Percentiles rank a stretch among this genome's conserved stretches.
These are phyloP conservation scores for Henicopernis longicauda DNA, from an alignment of 2,113 vertebrate species.

Conservation along the genomic window DNA sequence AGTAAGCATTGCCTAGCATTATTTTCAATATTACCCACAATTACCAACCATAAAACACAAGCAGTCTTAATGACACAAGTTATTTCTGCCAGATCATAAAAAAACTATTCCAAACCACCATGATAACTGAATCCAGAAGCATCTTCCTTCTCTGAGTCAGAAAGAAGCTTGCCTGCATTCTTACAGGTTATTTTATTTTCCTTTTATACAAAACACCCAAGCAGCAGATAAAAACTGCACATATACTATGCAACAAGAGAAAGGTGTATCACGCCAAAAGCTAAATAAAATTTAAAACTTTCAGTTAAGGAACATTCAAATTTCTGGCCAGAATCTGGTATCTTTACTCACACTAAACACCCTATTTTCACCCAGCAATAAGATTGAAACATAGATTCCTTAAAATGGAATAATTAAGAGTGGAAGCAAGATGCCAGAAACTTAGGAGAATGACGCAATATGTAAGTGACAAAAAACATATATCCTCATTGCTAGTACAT, in stretches of 20 bases:
- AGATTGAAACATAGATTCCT: neutral
- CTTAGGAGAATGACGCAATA: neutral
- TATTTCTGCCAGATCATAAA: neutral
- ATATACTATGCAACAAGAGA: neutral
- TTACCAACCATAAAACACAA: neutral
- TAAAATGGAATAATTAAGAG: neutral
- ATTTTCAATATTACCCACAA: neutral
- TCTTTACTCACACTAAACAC: neutral
- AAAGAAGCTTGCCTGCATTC: neutral
- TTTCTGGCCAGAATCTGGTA: neutral
- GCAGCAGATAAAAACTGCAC: neutral
- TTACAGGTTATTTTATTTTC: neutral
- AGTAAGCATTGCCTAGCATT: neutral
- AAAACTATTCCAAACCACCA: neutral
- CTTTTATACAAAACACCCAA: neutral
- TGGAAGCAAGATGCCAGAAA: neutral
- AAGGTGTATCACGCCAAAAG: neutral
- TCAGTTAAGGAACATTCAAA: neutral
- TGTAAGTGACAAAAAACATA: neutral
- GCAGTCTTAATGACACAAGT: neutral
- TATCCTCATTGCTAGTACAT: neutral
- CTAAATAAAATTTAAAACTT: neutral
- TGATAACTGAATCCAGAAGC: neutral
- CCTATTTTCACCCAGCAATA: neutral
- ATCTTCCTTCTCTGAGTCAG: neutral